Percentiles rank a stretch among this genome's conserved stretches.
phyloP scores from a whole-genome alignment of 2,113 vertebrate species.

The Phoxinus phoxinus region DNA sequence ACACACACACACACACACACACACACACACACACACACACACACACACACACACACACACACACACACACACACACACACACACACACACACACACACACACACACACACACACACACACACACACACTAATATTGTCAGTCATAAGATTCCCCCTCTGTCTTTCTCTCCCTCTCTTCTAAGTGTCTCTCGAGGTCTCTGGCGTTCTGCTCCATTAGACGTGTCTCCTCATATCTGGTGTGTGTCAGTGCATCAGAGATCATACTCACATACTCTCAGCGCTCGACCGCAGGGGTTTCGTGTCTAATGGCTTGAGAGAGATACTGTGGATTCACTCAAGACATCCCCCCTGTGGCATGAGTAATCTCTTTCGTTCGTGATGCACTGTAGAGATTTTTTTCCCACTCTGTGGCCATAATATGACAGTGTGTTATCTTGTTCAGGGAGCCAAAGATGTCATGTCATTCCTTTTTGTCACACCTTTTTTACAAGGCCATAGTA shows the following conservation, averaged over 20 bases:
- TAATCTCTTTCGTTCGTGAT: not conserved
- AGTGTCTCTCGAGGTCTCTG: constrained; percentile 72
- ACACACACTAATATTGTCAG: not conserved
- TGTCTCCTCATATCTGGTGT: constrained; percentile 73
- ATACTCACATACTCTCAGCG: constrained; percentile 26
- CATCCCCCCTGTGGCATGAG: constrained; percentile 31
- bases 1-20: no score
- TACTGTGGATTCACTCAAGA: constrained; percentile 46
- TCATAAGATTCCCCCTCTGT: not conserved
- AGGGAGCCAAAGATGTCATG: not conserved
- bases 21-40: not conserved
- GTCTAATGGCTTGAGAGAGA: constrained; percentile 51
- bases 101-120: not conserved
- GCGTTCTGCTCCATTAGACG: constrained; percentile 86
- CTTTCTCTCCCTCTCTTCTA: constrained; percentile 40
- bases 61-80: no score
- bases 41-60: no score
- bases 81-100: no score
- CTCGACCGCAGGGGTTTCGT: constrained; percentile 37
- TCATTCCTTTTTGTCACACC: not conserved
- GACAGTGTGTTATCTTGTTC: not conserved
- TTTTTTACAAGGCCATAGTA: not conserved
- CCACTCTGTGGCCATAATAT: not conserved
- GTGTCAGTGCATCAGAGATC: constrained; percentile 73
- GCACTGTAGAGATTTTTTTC: not conserved